A percentile compares a stretch with the other conserved stretches of the same genome.
Conservation (phyloP, 2,797 vertebrate genomes). For the Peromyscus nudipes region DNA sequence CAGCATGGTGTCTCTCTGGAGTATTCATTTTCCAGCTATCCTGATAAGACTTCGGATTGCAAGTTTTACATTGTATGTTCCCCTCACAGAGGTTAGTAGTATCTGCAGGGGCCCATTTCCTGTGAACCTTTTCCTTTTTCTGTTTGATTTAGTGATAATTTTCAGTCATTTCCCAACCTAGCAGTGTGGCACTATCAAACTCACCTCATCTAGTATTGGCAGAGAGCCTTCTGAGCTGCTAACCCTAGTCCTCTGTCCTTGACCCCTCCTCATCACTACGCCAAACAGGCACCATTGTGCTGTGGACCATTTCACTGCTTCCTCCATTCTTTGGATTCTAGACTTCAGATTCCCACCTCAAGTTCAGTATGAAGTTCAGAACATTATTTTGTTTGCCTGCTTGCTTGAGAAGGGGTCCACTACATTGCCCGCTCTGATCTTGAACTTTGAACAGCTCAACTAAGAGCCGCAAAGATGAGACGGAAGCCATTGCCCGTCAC, state of each 20-base stretch:
- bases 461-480: not conserved
- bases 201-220: not conserved
- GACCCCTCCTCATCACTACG: not conserved
- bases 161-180: not conserved
- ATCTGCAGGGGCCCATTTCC: not conserved
- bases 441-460: not conserved
- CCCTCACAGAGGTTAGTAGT: not conserved
- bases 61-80: not conserved
- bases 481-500: not conserved
- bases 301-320: not conserved
- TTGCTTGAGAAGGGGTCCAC: not conserved
- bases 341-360: constrained; percentile 34
- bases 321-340: not conserved
- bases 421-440: not conserved
- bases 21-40: not conserved
- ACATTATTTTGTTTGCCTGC: not conserved
- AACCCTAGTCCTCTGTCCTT: not conserved
- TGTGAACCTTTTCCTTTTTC: not conserved
- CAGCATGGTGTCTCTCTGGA: not conserved
- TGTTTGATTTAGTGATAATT: constrained; percentile 7
- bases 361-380: not conserved
- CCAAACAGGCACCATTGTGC: accelerated
- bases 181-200: not conserved
- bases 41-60: not conserved
- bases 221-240: not conserved